Percentiles rank a stretch among this genome's conserved stretches.
phyloP scores from a whole-genome alignment of 2,888 invertebrate genomes.

The Aspidiotus rigidus region DNA sequence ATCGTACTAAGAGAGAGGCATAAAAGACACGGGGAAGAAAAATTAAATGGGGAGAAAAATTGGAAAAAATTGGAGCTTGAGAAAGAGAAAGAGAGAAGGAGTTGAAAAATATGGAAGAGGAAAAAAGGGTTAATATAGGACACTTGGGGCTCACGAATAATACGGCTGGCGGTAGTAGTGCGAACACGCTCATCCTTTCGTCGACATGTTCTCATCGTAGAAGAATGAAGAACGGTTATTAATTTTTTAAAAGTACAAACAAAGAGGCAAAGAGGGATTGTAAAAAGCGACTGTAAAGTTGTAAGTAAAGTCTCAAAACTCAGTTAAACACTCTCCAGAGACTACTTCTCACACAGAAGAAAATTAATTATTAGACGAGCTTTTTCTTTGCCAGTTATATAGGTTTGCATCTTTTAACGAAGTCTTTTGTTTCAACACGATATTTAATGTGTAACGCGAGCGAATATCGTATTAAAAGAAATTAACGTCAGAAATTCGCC shows the following conservation, averaged over 20 bases:
- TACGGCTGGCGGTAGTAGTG: conserved; percentile 4
- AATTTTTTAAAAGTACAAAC: conserved; percentile 33
- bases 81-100: neutral
- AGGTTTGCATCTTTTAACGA: conserved; percentile 12
- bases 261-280: conserved; percentile 33
- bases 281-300: conserved; percentile 33
- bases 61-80: neutral
- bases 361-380: conserved; percentile 34
- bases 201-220: conserved; percentile 28
- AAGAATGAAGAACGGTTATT: conserved; percentile 30
- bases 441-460: conserved; percentile 28
- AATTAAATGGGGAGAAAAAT: too few relatives aligned
- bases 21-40: too few relatives aligned
- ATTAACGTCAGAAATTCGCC: conserved; percentile 24
- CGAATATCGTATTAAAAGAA: conserved; percentile 27
- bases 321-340: conserved; percentile 33
- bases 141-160: conserved; percentile 29
- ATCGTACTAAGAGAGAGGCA: too few relatives aligned
- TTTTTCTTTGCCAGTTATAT: conserved; percentile 23
- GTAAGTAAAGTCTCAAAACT: conserved; percentile 32
- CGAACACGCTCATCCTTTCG: conserved; percentile 10
- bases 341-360: conserved; percentile 32
- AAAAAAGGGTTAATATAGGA: conserved; percentile 34
- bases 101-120: neutral
- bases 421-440: conserved; percentile 1